Evolutionary conservation across 1,140 invertebrate species (phyloP).

Genomic region (Ceratosolen fusciceps): DNA sequence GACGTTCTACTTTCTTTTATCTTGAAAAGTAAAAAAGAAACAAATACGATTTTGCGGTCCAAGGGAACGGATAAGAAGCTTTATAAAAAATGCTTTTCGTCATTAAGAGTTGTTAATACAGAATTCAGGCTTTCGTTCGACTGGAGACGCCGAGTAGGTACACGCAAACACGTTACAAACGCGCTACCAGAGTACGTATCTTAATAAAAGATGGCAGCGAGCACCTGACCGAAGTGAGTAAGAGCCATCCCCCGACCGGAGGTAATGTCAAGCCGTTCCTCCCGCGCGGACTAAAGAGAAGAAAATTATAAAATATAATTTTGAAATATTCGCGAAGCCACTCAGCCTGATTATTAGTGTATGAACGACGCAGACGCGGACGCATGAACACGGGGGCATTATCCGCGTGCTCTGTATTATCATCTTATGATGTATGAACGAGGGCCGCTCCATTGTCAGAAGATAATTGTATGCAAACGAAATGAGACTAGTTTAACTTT

Average conservation of each 20-base stretch:
- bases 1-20: too few relatives aligned
- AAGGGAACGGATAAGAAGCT: too few relatives aligned
- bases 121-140: background rate
- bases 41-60: too few relatives aligned
- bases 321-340: slow-evolving; percentile 22
- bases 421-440: slow-evolving; percentile 17
- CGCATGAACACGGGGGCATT: slow-evolving; percentile 16
- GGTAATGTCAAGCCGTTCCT: background rate
- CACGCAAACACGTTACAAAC: too few relatives aligned
- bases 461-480: slow-evolving; percentile 30
- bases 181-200: background rate
- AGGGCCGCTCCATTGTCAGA: slow-evolving; percentile 3
- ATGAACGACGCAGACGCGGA: too few relatives aligned
- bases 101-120: too few relatives aligned
- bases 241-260: background rate
- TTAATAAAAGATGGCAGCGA: background rate
- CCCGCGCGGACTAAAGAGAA: background rate
- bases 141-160: too few relatives aligned
- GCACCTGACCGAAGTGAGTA: background rate
- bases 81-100: too few relatives aligned
- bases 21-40: too few relatives aligned
- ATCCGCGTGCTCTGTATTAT: background rate
- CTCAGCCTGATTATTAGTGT: slow-evolving; percentile 17
- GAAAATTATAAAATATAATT: slow-evolving; percentile 26
- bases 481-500: slow-evolving; percentile 18